These are phyloP conservation scores for Miltochrista miniata DNA, from an alignment of 2,888 invertebrate genomes.

Conservation along the genomic window DNA sequence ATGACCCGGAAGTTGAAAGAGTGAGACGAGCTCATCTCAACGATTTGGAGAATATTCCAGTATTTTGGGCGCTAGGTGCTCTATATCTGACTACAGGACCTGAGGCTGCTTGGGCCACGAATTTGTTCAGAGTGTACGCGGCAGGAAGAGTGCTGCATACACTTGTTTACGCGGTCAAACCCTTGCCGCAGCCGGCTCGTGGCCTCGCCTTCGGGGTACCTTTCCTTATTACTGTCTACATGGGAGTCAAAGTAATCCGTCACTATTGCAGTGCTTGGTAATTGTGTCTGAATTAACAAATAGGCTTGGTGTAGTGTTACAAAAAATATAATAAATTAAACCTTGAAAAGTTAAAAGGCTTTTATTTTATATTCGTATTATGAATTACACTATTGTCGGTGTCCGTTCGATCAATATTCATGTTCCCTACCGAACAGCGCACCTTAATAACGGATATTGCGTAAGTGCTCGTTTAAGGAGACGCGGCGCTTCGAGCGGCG, in stretches of 20 bases:
- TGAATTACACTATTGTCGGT: too few relatives aligned
- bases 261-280: conserved; percentile 47
- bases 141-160: conserved; percentile 83
- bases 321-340: too few relatives aligned
- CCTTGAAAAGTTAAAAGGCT: too few relatives aligned
- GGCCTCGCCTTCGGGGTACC: conserved; percentile 56
- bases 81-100: conserved; percentile 85
- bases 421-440: too few relatives aligned
- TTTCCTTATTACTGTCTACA: conserved; percentile 54
- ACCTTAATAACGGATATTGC: too few relatives aligned
- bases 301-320: conserved; percentile 3
- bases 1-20: conserved; percentile 59
- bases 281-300: conserved; percentile 4
- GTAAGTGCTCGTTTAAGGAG: too few relatives aligned
- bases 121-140: conserved; percentile 73
- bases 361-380: too few relatives aligned
- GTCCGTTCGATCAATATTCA: too few relatives aligned
- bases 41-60: conserved; percentile 87
- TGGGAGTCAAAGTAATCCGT: conserved; percentile 56
- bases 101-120: conserved; percentile 14
- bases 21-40: conserved; percentile 85
- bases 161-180: conserved; percentile 85
- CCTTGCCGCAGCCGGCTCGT: conserved; percentile 75
- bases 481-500: too few relatives aligned
- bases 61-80: conserved; percentile 84